A percentile compares a stretch with the other conserved stretches of the same genome.
Evolutionary conservation across 2,113 vertebrate species (phyloP).

Genomic region (Salvator merianae): DNA sequence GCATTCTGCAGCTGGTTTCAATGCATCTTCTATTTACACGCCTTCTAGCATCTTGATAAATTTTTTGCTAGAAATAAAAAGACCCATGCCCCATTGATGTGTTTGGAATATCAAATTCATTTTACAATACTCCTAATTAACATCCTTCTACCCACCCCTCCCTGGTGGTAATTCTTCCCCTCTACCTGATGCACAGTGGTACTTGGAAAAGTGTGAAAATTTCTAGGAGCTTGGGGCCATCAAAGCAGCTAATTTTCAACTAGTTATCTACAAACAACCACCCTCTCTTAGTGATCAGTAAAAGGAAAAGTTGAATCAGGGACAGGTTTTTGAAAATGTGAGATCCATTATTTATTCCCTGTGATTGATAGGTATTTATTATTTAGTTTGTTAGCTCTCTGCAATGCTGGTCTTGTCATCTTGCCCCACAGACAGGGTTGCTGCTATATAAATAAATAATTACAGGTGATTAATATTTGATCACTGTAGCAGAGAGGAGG

Average conservation of each 20-base stretch:
- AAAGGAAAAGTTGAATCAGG: neutral
- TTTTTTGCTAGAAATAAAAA: neutral
- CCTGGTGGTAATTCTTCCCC: neutral
- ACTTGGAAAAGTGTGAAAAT: slow-evolving; percentile 18
- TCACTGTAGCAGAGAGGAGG: neutral
- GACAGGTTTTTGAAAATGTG: slow-evolving; percentile 9
- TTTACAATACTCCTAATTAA: neutral
- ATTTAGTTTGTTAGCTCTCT: slow-evolving; percentile 30
- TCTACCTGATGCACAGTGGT: slow-evolving; percentile 18
- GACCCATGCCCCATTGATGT: neutral
- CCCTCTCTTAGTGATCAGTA: neutral
- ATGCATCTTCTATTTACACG: neutral
- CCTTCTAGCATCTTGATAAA: neutral
- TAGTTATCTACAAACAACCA: slow-evolving; percentile 12
- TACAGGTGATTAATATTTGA: slow-evolving; percentile 22
- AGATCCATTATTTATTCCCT: slow-evolving; percentile 36
- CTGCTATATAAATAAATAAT: slow-evolving; percentile 37
- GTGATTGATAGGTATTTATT: slow-evolving; percentile 12
- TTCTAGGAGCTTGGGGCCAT: neutral
- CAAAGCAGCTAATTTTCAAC: slow-evolving; percentile 21
- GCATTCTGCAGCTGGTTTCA: neutral
- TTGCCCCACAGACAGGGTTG: neutral
- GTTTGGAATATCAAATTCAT: neutral
- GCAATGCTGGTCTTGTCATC: slow-evolving; percentile 26
- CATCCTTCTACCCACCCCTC: neutral